phyloP scores from a whole-genome alignment of 2,797 vertebrate species.

The Zenarchopterus dispar region DNA sequence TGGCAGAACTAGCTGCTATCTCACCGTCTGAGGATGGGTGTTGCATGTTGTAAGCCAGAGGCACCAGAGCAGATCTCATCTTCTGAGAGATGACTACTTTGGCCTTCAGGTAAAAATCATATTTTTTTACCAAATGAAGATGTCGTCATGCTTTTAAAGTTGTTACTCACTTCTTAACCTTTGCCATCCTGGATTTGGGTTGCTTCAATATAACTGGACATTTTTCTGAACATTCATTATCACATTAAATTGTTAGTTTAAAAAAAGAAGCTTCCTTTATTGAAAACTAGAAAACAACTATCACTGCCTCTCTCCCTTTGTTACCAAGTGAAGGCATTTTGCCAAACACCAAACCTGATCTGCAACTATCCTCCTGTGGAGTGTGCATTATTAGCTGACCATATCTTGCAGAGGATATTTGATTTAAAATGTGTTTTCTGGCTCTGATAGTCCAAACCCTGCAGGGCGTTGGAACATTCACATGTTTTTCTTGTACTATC shows the following conservation, averaged over 20 bases:
- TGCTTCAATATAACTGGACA: not conserved
- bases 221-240: not conserved
- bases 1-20: conserved; percentile 21
- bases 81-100: conserved; percentile 9
- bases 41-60: conserved; percentile 15
- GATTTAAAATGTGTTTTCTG: conserved; percentile 12
- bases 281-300: conserved; percentile 6
- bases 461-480: conserved; percentile 13
- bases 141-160: not conserved
- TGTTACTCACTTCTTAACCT: not conserved
- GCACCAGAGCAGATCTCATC: conserved; percentile 17
- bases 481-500: not conserved
- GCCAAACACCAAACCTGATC: conserved; percentile 13
- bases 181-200: not conserved
- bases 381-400: conserved; percentile 25
- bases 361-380: conserved; percentile 13
- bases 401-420: conserved; percentile 24
- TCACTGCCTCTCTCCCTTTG: not conserved
- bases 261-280: conserved; percentile 6
- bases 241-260: not conserved
- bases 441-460: conserved; percentile 23
- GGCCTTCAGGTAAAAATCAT: conserved; percentile 20
- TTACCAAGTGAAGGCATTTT: conserved; percentile 24
- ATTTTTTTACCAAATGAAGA: not conserved
- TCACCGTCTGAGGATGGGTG: not conserved